Evolutionary conservation across 2,113 vertebrate genomes (phyloP), one percentile per base, ranked within the genome.

Genomic region (Mystacornis crossleyi): DNA sequence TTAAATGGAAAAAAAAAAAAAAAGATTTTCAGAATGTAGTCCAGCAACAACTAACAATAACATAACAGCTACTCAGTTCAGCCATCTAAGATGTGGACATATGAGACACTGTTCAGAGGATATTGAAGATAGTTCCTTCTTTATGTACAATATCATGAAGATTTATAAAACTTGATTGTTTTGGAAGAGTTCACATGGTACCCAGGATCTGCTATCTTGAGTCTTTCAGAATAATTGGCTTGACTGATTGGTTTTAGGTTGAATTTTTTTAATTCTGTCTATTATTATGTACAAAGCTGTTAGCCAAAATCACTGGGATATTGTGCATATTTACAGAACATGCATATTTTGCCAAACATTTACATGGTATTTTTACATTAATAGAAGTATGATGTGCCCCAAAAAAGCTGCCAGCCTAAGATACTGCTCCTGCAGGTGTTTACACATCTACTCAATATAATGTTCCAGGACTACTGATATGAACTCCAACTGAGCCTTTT

Each of bases 241-340:
- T 60, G 54, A 74, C 1, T 57, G 21, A 43, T 48, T 89, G 7
- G 8, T 47, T 88, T 77, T 38, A 62, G 24, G 8, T n/a, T 67
- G 13, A 45, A 8, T 74, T 92, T 86, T 91, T 12, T 0, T 8
- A 74, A 54, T 67, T 51, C 42, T 70, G 3, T 73, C 26, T 79
- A 0, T 24, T 83, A 51, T 42, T 61, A 53, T 25, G 34, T 75
- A 75, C 40, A 89, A 89, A 83, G 75, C 8, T 13, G 4, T 73
- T 70, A 45, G 40, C 28, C 28, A 51, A 55, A 83, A 73, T 83
- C 14, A 26, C n/a, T 79, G 71, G 25, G 23, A 25, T 85, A 36
- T 28, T 65, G 9, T 64, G 12, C 0, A 1, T 61, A 12, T 72
- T 67, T 61, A 31, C 28, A 34, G 36, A 84, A 74, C 0, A 0